Evolutionary conservation across 2,888 invertebrate genomes (phyloP), one percentile per base, ranked within the genome.

Genomic region (Tenthredo notha): DNA sequence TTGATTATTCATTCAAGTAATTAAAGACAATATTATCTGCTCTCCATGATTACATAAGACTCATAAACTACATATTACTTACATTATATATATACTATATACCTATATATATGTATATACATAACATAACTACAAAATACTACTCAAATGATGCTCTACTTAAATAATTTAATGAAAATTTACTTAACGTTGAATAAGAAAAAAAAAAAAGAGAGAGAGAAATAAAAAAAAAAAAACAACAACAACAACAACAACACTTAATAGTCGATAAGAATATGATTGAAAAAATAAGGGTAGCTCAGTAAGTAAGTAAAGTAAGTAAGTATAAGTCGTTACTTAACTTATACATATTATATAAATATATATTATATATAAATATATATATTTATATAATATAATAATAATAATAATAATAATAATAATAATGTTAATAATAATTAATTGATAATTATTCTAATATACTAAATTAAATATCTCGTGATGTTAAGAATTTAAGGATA

Each of bases 11-110:
- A 78, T 78, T 78, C 77, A 54, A 78, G 77, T 84, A 91, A 92
- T 90, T 90, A 90, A 92, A 90, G 92, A 92, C 92, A 92, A 92
- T 92, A 92, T 92, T 91, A 88, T 89, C 90, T 87, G 90, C 89
- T 90, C 90, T 90, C 90, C 89, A 89, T 89, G 54, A 54, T 58
- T 25, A 54, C 78, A 78, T 78, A 75, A 75, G 75, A 75, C 75
- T 75, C 75, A 47, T 72, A 40, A 72, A 72, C 6, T 47, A 77
- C 47, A 43, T 47, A 40, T 2, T 75, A 50, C 18, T 84, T 47
- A 72, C 47, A 43, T 18, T 61, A 37, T 37, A 74, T 10, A 74
- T 10, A 78, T 78, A 78, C 33, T 78, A 80, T 67, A 67, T 43
- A 78, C 54, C n/a, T 74, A 54, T 50, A 72, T 50, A 72, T 83